Evolutionary conservation across 1,140 invertebrate genomes (phyloP).

Genomic region (Bactericera cockerelli): DNA sequence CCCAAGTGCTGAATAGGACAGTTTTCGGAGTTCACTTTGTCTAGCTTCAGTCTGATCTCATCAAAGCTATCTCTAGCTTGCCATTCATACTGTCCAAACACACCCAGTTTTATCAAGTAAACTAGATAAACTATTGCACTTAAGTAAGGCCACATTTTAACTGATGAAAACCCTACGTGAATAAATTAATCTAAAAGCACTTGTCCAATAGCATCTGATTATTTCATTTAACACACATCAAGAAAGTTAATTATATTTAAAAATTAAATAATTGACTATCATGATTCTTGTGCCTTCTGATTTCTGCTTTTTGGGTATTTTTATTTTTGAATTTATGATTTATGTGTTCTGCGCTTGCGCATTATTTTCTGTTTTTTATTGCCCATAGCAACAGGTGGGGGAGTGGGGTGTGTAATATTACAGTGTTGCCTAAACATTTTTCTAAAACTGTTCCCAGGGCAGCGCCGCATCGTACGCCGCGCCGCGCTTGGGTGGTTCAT

Average conservation of each 20-base stretch:
- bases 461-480: too few relatives aligned
- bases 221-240: too few relatives aligned
- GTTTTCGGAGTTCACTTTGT: constrained; percentile 66
- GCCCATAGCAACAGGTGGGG: constrained; percentile 6
- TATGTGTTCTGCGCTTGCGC: background rate
- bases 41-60: constrained; percentile 62
- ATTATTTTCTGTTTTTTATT: background rate
- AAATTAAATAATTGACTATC: background rate
- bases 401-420: too few relatives aligned
- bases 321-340: background rate
- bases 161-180: background rate
- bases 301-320: background rate
- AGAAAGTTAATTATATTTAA: too few relatives aligned
- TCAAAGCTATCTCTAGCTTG: constrained; percentile 75
- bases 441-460: too few relatives aligned
- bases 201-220: too few relatives aligned
- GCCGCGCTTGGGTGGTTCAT: too few relatives aligned
- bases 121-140: background rate
- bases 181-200: too few relatives aligned
- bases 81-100: constrained; percentile 67
- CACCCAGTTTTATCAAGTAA: constrained; percentile 14
- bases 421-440: too few relatives aligned
- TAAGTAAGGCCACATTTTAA: constrained; percentile 6
- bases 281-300: background rate
- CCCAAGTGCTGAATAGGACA: constrained; percentile 72